Evolutionary conservation across 2,113 vertebrate genomes (phyloP).

Genomic region (Cynopterus brachyotis): DNA sequence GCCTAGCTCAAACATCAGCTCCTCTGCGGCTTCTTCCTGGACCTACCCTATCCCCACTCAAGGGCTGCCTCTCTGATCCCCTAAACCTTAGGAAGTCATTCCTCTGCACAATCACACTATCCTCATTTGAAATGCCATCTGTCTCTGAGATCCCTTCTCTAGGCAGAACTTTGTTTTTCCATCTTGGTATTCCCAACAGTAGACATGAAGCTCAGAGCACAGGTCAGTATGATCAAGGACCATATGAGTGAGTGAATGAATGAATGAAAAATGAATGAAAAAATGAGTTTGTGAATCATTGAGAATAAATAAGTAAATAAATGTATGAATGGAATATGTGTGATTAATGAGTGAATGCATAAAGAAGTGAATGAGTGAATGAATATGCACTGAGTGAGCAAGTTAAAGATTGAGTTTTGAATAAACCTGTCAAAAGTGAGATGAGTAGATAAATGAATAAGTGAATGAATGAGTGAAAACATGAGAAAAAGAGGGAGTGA

Average conservation of each 20-base stretch:
- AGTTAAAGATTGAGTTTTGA: not conserved
- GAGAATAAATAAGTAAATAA: not conserved
- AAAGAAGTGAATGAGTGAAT: not conserved
- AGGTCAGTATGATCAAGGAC: not conserved
- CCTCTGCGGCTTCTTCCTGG: not conserved
- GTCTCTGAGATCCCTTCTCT: not conserved
- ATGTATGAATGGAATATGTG: not conserved
- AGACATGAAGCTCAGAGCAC: not conserved
- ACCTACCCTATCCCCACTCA: not conserved
- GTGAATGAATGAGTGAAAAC: not conserved
- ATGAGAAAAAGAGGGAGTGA: not conserved
- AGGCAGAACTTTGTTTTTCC: not conserved
- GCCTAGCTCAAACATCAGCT: not conserved
- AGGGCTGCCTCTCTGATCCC: not conserved
- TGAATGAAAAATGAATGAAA: not conserved
- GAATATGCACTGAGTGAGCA: not conserved
- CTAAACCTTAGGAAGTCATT: not conserved
- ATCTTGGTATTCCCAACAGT: not conserved
- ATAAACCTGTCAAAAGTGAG: not conserved
- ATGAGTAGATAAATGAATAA: not conserved
- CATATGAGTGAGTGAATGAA: not conserved
- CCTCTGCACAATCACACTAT: not conserved
- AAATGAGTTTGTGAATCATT: not conserved
- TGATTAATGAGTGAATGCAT: not conserved
- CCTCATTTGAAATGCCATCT: not conserved